Percentiles rank a stretch among this genome's conserved stretches.
Evolutionary conservation across 1,140 invertebrate genomes (phyloP).

Genomic region (Neodiprion lecontei): DNA sequence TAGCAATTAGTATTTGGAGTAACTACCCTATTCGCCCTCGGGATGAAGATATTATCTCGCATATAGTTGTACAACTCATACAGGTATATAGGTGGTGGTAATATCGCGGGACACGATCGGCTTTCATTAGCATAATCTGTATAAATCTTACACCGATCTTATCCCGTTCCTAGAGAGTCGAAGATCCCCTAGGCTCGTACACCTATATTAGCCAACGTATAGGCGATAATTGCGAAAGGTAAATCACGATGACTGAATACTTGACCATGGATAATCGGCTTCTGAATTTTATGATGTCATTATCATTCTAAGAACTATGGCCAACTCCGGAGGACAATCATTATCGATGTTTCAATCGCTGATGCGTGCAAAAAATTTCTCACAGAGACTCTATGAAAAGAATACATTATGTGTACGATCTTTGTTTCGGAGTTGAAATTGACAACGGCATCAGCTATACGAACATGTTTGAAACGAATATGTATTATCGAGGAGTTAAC

Average conservation of each 20-base stretch:
- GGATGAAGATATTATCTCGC: constrained; percentile 49
- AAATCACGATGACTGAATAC: neutral
- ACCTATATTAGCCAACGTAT: neutral
- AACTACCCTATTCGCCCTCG: constrained; percentile 25
- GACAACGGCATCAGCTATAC: no score
- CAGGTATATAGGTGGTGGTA: constrained; percentile 6
- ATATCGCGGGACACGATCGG: constrained; percentile 43
- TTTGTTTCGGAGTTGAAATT: no score
- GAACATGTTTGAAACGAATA: no score
- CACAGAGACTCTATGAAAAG: no score
- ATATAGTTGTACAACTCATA: constrained; percentile 38
- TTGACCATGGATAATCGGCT: constrained; percentile 4
- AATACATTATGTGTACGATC: no score
- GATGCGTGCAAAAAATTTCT: no score
- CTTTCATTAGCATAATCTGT: constrained; percentile 57
- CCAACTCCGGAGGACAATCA: neutral
- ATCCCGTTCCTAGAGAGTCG: constrained; percentile 30
- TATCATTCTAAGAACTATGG: neutral
- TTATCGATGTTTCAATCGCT: neutral
- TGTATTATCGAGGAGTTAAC: no score
- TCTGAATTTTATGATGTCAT: constrained; percentile 1
- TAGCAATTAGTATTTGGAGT: constrained; percentile 36
- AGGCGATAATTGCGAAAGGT: neutral
- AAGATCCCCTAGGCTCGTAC: neutral
- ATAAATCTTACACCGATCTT: constrained; percentile 50